phyloP scores from a whole-genome alignment of 2,888 invertebrate species.

The Chironomus tentans region DNA sequence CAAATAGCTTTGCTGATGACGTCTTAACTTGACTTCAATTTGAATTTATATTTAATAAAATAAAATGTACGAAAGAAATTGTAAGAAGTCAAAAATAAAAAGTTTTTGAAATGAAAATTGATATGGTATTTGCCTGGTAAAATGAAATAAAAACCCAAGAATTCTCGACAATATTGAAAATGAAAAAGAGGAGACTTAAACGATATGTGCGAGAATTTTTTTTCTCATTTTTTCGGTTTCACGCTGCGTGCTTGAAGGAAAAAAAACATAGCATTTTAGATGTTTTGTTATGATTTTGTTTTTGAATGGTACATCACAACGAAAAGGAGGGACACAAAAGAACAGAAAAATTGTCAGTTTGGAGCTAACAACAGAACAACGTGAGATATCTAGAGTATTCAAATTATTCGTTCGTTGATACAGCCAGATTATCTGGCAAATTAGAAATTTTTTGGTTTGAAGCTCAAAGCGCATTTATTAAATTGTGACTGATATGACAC shows the following conservation, averaged over 20 bases:
- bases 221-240: background rate
- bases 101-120: background rate
- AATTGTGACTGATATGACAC: background rate
- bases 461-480: background rate
- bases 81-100: no score
- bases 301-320: slow-evolving; percentile 2
- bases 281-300: slow-evolving; percentile 1
- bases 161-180: background rate
- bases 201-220: background rate
- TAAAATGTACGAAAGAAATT: no score
- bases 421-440: no score
- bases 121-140: background rate
- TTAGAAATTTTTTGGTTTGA: no score
- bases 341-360: background rate
- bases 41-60: no score
- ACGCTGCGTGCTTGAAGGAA: background rate
- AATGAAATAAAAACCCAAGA: background rate
- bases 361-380: background rate
- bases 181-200: background rate
- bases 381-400: slow-evolving; percentile 8
- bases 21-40: no score
- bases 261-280: slow-evolving; percentile 1
- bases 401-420: background rate
- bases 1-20: no score
- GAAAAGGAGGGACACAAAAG: background rate